These are phyloP conservation scores for Phyllotreta striolata DNA, from an alignment of 2,888 invertebrate species.

Conservation along the genomic window DNA sequence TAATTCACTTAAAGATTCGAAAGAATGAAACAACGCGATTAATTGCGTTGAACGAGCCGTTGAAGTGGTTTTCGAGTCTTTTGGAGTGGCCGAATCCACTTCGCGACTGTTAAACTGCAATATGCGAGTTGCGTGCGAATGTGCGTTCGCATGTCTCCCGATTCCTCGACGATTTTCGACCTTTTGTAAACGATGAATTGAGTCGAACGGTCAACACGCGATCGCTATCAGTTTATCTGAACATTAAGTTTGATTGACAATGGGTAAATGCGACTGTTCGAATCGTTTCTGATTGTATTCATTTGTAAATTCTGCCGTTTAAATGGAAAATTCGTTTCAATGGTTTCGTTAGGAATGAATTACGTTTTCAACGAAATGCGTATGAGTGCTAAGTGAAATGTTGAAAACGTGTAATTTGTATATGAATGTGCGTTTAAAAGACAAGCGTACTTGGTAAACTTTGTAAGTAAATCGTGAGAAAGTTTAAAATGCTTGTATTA, in stretches of 20 bases:
- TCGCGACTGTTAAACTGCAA: slow-evolving; percentile 52
- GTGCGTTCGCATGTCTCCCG: slow-evolving; percentile 57
- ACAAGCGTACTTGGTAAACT: too few relatives aligned
- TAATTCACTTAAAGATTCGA: too few relatives aligned
- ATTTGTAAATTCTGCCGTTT: slow-evolving; percentile 42
- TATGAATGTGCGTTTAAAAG: too few relatives aligned
- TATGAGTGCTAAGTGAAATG: too few relatives aligned
- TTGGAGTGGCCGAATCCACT: slow-evolving; percentile 51
- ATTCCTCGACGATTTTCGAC: slow-evolving; percentile 52
- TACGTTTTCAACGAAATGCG: too few relatives aligned
- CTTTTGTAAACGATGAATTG: slow-evolving; percentile 51
- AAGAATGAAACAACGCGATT: slow-evolving; percentile 40
- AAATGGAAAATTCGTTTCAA: too few relatives aligned
- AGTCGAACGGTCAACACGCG: slow-evolving; percentile 57
- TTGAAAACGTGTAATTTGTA: too few relatives aligned
- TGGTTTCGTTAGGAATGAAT: too few relatives aligned
- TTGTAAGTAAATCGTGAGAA: too few relatives aligned
- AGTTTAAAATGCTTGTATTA: too few relatives aligned
- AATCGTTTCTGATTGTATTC: slow-evolving; percentile 56
- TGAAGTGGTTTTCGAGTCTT: slow-evolving; percentile 46
- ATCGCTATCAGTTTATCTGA: slow-evolving; percentile 56
- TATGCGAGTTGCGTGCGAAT: slow-evolving; percentile 58
- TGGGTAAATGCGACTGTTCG: slow-evolving; percentile 56
- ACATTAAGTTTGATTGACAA: slow-evolving; percentile 58
- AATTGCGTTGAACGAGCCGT: slow-evolving; percentile 49